Base-by-base conservation (phyloP, 2,113 vertebrate species). In the Eulemur macaco region DNA sequence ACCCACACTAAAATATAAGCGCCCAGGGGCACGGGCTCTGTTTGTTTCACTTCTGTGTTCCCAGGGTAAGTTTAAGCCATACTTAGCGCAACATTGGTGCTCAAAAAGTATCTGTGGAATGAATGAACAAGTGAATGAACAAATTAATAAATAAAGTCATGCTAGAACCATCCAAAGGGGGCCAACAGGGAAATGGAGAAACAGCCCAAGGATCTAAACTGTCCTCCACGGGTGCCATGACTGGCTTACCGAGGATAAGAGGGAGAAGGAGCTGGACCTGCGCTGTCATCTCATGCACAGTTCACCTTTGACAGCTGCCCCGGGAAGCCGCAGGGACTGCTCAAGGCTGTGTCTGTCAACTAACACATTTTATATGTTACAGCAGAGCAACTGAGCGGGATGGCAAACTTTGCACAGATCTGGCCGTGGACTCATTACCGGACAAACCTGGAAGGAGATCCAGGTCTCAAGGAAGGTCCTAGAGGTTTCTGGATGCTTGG, bases 321-420 rank as follows among this genome's bases (percentile, higher is more conserved):
- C 6, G 58, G 60, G 84, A 89, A 90, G 76, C 85, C 77, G 1
- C 27, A 64, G 45, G 56, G 92, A 84, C 88, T 91, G 92, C 96
- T 66, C 31, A 17, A 14, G 87, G 96, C 93, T 93, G 1, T 15
- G 39, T 21, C 94, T 96, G 20, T 80, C 96, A 97, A 71, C 34
- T 74, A 63, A 5, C 47, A 64, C 58, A 34, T 95, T 94, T 77
- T 94, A 25, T 68, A 63, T 82, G 71, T 27, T 29, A 77, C 0
- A 0, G 69, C 63, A 85, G 63, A 68, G 56, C 23, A n/a, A 47
- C 60, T 20, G 58, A 86, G 37, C 64, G 23, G 81, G 96, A 92
- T 76, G 42, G 58, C 37, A 87, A 66, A 82, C 20, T 92, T 85
- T 83, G 54, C 83, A 93, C 80, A 94, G 91, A 96, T 91, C 25